A percentile compares a stretch with the other conserved stretches of the same genome.
phyloP scores from a whole-genome alignment of 1,140 invertebrate genomes.

The Leptopilina boulardi region DNA sequence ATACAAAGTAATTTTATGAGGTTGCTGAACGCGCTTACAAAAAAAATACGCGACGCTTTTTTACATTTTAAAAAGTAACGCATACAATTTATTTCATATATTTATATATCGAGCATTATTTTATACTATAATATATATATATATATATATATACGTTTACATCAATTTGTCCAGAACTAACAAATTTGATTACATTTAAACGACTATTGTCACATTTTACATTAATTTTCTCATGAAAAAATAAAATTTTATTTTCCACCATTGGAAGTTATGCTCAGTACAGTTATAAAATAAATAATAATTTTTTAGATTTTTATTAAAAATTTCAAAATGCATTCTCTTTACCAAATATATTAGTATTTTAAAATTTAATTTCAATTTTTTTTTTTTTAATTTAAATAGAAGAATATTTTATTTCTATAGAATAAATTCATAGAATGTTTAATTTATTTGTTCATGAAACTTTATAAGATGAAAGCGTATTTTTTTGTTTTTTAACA shows the following conservation, averaged over 20 bases:
- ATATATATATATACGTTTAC: no score
- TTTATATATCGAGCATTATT: not conserved
- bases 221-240: not conserved
- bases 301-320: not conserved
- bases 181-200: not conserved
- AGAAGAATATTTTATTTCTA: not conserved
- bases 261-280: not conserved
- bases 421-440: not conserved
- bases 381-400: not conserved
- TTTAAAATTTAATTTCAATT: no score
- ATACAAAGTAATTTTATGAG: slow-evolving; percentile 8
- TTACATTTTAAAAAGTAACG: slow-evolving; percentile 2
- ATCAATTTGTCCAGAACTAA: not conserved
- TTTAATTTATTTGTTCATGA: not conserved
- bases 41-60: not conserved
- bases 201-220: not conserved
- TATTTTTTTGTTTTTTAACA: slow-evolving; percentile 4
- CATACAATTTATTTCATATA: not conserved
- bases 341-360: no score
- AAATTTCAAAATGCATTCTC: not conserved
- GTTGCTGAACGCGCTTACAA: not conserved
- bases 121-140: no score
- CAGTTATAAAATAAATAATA: not conserved
- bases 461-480: not conserved
- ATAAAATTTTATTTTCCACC: not conserved